These are phyloP conservation scores for Myotis daubentonii DNA, from an alignment of 2,797 vertebrate species.

Conservation along the genomic window DNA sequence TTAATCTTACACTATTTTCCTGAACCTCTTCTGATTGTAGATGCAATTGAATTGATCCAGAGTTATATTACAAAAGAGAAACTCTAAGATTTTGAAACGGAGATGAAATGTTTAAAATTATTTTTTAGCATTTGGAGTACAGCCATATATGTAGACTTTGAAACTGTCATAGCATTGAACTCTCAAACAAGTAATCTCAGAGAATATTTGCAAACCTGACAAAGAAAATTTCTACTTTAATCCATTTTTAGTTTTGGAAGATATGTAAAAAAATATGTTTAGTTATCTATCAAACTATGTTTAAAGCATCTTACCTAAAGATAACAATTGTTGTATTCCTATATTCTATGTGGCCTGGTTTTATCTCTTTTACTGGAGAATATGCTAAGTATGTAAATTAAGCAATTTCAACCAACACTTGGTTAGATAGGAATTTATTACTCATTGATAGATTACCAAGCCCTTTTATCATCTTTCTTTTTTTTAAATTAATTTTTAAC, in stretches of 20 bases:
- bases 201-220: conserved; percentile 14
- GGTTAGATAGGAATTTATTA: not conserved
- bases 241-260: conserved; percentile 42
- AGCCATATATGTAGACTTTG: not conserved
- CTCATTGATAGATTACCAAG: not conserved
- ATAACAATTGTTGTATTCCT: not conserved
- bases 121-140: conserved; percentile 55
- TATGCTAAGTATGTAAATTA: not conserved
- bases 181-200: conserved; percentile 27
- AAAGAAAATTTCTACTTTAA: conserved; percentile 10
- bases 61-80: conserved; percentile 51
- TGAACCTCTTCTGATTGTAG: conserved; percentile 27
- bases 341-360: not conserved
- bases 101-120: conserved; percentile 48
- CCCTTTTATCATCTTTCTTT: not conserved
- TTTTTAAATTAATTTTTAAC: no score
- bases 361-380: not conserved
- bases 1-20: conserved; percentile 45
- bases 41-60: conserved; percentile 37
- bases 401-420: not conserved
- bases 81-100: not conserved
- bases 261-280: not conserved
- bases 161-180: not conserved
- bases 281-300: conserved; percentile 14
- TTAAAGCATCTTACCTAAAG: not conserved